Conservation (phyloP, 2,888 invertebrate genomes). For the Tiliacea citrago region DNA sequence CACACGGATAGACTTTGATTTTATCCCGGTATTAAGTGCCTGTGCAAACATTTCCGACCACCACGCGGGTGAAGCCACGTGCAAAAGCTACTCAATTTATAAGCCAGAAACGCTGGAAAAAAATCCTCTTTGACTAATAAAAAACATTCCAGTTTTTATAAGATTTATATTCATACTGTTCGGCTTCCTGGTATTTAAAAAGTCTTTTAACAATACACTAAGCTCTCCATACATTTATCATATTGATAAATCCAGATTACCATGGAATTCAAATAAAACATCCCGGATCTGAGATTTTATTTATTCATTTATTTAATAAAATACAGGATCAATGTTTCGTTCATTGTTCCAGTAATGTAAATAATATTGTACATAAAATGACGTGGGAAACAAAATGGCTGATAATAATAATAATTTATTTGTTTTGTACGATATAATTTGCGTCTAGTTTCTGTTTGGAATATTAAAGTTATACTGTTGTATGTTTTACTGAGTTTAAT, state of each 20-base stretch:
- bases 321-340: constrained; percentile 16
- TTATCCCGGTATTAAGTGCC: background rate
- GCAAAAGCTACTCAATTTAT: background rate
- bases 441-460: constrained; percentile 16
- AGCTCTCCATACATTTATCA: constrained; percentile 20
- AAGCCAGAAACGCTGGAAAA: background rate
- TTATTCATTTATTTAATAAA: constrained; percentile 42
- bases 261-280: constrained; percentile 27
- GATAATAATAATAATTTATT: constrained; percentile 36
- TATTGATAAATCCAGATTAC: constrained; percentile 30
- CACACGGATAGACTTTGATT: background rate
- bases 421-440: constrained; percentile 35
- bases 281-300: constrained; percentile 12
- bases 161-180: background rate
- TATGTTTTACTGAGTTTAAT: constrained; percentile 3
- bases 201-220: constrained; percentile 16
- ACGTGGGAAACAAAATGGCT: constrained; percentile 38
- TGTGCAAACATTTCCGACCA: background rate
- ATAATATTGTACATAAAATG: constrained; percentile 34
- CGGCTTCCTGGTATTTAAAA: background rate
- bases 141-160: too few relatives aligned
- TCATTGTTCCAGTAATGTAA: constrained; percentile 30
- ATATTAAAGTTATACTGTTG: constrained; percentile 8
- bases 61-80: background rate
- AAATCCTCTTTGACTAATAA: too few relatives aligned